Base-by-base conservation (phyloP, 2,113 vertebrate genomes). In the Myotis lucifugus region DNA sequence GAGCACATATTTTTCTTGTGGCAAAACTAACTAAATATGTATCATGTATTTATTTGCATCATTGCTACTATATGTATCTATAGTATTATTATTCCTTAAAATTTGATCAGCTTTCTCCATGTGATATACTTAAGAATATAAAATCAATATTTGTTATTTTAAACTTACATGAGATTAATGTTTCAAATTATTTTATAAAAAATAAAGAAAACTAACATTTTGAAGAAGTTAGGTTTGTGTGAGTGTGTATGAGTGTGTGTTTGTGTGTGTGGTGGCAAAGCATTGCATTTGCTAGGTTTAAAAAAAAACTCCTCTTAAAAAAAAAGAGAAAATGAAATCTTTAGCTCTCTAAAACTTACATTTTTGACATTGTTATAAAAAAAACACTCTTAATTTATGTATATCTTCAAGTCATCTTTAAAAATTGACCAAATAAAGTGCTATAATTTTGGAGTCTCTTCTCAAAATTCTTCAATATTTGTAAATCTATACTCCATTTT, bases 381-480 rank as follows among this genome's bases (percentile, higher is more conserved):
- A 42, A 50, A n/a, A 66, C 14, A 66, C 61, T 32, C 8, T 12
- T 92, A 5, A 64, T 78, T 72, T 25, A 87, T 4, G 4, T 93
- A 13, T 87, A 32, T 11, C 6, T 91, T 89, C 67, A 91, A 70
- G 79, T 82, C 0, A 59, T 69, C 56, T 48, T 27, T 91, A 66
- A 93, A 89, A 82, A 18, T 92, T 95, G 88, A 37, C 8, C 11
- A 78, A 81, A 23, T 5, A 88, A 12, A 93, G 54, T 79, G 76
- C 61, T 88, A 88, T 82, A 4, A 90, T 91, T 96, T 90, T 90
- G 1, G 2, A 94, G 52, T 19, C 0, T 69, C 15, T 96, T 82
- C 19, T 96, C 32, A 87, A 84, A 18, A 29, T 87, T 91, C 17
- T 95, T 95, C 61, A 93, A 27, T 46, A 97, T 79, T 74, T 83